Percentiles rank a stretch among this genome's conserved stretches.
Conservation (phyloP, 2,797 vertebrate genomes). For the Pseudochromis fuscus region DNA sequence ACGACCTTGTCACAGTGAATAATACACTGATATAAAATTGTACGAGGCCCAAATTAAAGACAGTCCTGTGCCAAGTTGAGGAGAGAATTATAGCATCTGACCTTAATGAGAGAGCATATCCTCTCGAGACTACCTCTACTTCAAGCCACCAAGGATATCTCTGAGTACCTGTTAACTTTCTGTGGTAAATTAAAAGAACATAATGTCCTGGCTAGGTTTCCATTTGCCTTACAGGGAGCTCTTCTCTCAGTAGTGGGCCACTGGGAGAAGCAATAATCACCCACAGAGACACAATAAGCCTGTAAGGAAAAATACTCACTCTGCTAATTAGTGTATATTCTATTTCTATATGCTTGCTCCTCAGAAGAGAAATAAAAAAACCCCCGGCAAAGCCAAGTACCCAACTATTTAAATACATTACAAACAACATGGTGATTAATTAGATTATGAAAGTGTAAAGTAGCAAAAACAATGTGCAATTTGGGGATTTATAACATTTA, state of each 20-base stretch:
- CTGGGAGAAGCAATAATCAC: constrained; percentile 66
- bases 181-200: constrained; percentile 62
- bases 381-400: constrained; percentile 19
- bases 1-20: constrained; percentile 30
- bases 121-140: constrained; percentile 51
- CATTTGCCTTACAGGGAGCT: constrained; percentile 55
- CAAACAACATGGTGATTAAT: constrained; percentile 13
- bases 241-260: constrained; percentile 47
- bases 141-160: constrained; percentile 52
- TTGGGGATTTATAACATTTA: background rate
- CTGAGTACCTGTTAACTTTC: constrained; percentile 59
- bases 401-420: constrained; percentile 2
- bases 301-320: constrained; percentile 54
- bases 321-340: constrained; percentile 76
- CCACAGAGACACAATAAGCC: constrained; percentile 69
- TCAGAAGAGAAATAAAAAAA: constrained; percentile 48
- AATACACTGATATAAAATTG: constrained; percentile 33
- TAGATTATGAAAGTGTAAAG: constrained; percentile 8
- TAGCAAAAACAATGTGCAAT: constrained; percentile 4
- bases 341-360: constrained; percentile 58
- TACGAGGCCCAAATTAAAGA: constrained; percentile 48
- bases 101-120: constrained; percentile 60
- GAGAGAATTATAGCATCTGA: constrained; percentile 61
- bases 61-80: constrained; percentile 33
- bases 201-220: constrained; percentile 43